A percentile compares a stretch with the other conserved stretches of the same genome.
These are phyloP conservation scores for Saccopteryx bilineata DNA, from an alignment of 2,113 vertebrate species.

Conservation along the genomic window DNA sequence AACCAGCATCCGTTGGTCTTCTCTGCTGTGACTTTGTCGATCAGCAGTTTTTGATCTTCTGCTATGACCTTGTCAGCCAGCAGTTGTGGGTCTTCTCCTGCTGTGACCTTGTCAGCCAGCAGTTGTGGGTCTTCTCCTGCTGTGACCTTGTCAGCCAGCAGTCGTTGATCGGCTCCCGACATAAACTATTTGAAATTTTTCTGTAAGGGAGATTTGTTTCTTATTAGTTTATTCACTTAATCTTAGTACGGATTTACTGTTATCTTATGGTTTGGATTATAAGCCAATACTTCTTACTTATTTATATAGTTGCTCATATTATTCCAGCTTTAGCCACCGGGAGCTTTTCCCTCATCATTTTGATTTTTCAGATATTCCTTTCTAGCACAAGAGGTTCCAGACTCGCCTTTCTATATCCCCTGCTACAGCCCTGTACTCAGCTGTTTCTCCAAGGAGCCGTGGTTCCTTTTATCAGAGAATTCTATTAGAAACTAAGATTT, in stretches of 20 bases:
- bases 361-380: background rate
- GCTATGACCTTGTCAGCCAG: too few relatives aligned
- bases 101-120: too few relatives aligned
- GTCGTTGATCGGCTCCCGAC: too few relatives aligned
- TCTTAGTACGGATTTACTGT: background rate
- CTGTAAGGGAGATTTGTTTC: background rate
- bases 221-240: background rate
- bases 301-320: background rate
- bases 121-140: too few relatives aligned
- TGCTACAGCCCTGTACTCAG: background rate
- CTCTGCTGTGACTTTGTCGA: too few relatives aligned
- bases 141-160: too few relatives aligned
- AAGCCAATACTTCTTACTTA: background rate
- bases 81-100: too few relatives aligned
- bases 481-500: background rate
- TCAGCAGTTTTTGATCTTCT: too few relatives aligned
- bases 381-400: background rate
- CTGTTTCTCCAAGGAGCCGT: background rate
- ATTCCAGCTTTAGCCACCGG: background rate
- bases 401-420: background rate
- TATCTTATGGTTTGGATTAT: background rate
- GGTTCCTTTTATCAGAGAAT: slow-evolving; percentile 18
- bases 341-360: background rate
- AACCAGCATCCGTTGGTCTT: too few relatives aligned
- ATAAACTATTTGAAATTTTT: slow-evolving; percentile 51